Evolutionary conservation across 2,888 invertebrate genomes (phyloP), one percentile per base, ranked within the genome.

Genomic region (Heliconius charithonia): DNA sequence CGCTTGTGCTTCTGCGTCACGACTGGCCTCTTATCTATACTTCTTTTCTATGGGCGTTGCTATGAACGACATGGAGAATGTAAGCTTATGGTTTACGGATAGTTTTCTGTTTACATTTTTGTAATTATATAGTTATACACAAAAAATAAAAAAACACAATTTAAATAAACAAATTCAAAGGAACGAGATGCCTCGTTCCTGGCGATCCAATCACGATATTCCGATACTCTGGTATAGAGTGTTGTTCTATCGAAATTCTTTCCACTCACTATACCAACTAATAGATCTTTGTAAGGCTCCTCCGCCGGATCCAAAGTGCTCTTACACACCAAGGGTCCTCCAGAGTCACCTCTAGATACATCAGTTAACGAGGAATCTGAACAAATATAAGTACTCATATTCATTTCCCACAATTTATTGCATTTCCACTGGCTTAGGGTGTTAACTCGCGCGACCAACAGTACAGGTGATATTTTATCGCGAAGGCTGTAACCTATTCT

Each of bases 211-310:
- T 85, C 82, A 3, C 74, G 80, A 81, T 85, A 88, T 41, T 82
- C 83, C 4, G 87, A 86, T 10, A 87, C 85, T 27, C 88, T 83
- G 22, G 87, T 88, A 78, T 82, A 87, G 12, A 87, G 72, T 0
- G 86, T 89, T 0, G 93, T 91, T 78, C 82, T 88, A 74, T 92
- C 92, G 56, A 85, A 88, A 78, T 90, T 92, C 83, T 92, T 93
- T 0, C 92, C 93, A 59, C 91, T 89, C 0, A 93, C 92, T 0
- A 93, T 78, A 0, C 93, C 93, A 0, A 88, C 90, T 22, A 93
- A 78, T 2, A 92, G 70, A 3, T 88, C 88, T 13, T 81, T 83
- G 0, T 83, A 81, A 0, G 81, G 66, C 12, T 63, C 62, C 69
- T 89, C 89, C 0, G 65, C 83, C 0, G 87, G 85, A 45, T 91